A percentile compares a stretch with the other conserved stretches of the same genome.
Evolutionary conservation across 1,140 invertebrate genomes (phyloP).

Genomic region (Hycleus cichorii): DNA sequence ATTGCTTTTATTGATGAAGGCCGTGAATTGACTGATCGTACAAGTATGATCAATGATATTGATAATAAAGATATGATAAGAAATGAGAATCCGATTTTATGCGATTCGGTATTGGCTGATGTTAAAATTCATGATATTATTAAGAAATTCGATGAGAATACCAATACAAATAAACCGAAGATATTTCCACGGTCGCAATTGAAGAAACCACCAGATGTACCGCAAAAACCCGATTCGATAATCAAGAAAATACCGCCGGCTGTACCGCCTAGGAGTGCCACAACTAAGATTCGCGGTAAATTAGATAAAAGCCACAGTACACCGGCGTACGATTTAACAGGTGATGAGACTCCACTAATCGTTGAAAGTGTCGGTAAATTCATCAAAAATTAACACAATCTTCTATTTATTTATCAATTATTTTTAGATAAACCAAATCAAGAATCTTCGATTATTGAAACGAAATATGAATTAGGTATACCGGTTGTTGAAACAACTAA

Average conservation of each 20-base stretch:
- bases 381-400: not conserved
- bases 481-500: constrained; percentile 21
- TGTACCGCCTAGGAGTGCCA: constrained; percentile 34
- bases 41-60: constrained; percentile 31
- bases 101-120: constrained; percentile 30
- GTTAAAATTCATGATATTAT: constrained; percentile 39
- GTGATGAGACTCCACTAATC: constrained; percentile 23
- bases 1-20: constrained; percentile 40
- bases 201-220: constrained; percentile 36
- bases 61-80: constrained; percentile 10
- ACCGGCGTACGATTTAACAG: constrained; percentile 62
- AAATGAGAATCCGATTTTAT: not conserved
- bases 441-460: constrained; percentile 11
- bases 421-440: not conserved
- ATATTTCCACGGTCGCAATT: constrained; percentile 27
- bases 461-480: constrained; percentile 34
- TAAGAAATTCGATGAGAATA: constrained; percentile 36
- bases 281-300: constrained; percentile 43
- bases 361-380: constrained; percentile 10
- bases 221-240: constrained; percentile 31
- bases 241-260: constrained; percentile 28
- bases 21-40: constrained; percentile 36
- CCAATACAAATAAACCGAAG: constrained; percentile 22
- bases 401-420: not conserved
- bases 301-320: constrained; percentile 71